Conservation (phyloP, 2,113 vertebrate genomes). For the Calonectris borealis region DNA sequence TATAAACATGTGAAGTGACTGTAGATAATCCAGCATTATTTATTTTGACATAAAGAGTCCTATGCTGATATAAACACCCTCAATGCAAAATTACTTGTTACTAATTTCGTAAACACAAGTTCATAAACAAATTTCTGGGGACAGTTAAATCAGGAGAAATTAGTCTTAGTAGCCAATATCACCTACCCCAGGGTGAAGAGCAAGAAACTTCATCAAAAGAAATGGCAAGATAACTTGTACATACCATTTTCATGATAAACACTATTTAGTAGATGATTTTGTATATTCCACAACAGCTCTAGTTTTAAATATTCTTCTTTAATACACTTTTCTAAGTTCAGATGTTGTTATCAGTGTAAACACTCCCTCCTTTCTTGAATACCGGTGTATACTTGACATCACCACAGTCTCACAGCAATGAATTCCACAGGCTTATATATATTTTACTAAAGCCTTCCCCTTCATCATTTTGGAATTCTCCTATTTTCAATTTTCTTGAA, state of each 20-base stretch:
- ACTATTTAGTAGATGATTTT: not conserved
- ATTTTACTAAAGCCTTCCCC: not conserved
- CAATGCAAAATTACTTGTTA: not conserved
- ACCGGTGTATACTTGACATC: not conserved
- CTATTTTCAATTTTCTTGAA: not conserved
- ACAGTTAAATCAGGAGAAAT: not conserved
- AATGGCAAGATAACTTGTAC: not conserved
- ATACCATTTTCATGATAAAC: not conserved
- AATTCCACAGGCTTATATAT: not conserved
- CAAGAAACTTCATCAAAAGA: not conserved
- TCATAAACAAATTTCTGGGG: not conserved
- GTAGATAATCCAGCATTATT: not conserved
- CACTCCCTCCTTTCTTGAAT: not conserved
- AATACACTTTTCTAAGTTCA: not conserved
- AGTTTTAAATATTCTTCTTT: not conserved
- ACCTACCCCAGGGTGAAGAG: not conserved
- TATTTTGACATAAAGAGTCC: not conserved
- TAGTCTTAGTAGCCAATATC: not conserved
- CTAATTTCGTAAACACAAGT: not conserved
- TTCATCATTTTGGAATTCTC: not conserved
- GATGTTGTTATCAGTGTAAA: not conserved
- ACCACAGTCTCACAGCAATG: not conserved
- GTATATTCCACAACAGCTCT: not conserved
- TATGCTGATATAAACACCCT: not conserved
- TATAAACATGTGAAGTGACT: slow-evolving; percentile 16